Evolutionary conservation across 2,797 vertebrate genomes (phyloP), one percentile per base, ranked within the genome.

Genomic region (Notolepis coatsorum): DNA sequence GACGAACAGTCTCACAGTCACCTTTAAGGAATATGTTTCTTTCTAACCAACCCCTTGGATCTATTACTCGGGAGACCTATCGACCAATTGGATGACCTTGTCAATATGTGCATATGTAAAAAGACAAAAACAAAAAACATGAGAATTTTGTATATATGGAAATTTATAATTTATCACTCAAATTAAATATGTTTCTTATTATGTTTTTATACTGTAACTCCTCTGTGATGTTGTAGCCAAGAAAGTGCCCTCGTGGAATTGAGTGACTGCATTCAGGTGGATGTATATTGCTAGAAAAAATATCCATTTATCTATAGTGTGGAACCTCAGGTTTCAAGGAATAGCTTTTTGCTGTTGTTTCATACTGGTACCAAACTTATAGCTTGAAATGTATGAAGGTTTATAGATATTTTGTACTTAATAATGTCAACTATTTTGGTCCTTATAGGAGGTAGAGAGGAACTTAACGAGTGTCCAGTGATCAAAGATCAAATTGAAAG

Each of bases 11-110:
- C 94, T 98, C 74, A 99, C 97, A 0, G 96, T 99, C 77, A 99
- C 97, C 55, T 99, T 99, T 90, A 99, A 98, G 92, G 97, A 99
- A 81, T 99, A 97, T 7, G 93, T 99, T 81, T 95, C 95, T 9
- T 94, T 95, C 87, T 98, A 80, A 89, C 12, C 47, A 24, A 45
- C 38, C 42, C 1, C 3, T 39, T 28, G 25, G 10, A n/a, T 5
- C 47, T 28, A 39, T 49, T 42, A 42, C 53, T 39, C 46, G 23
- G 56, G 67, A 71, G 62, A 56, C 49, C 23, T 53, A 24, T 55
- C 27, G 54, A 70, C 54, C 2, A 5, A 27, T 25, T 50, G 48
- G 57, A 58, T 8, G 56, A 64, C 38, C 45, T 24, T 86, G 75
- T 84, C 41, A 48, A 90, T 84, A 80, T 92, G 90, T 91, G 42